Evolutionary conservation across 2,797 vertebrate genomes (phyloP), one percentile per base, ranked within the genome.

Genomic region (Pogonophryne albipinna): DNA sequence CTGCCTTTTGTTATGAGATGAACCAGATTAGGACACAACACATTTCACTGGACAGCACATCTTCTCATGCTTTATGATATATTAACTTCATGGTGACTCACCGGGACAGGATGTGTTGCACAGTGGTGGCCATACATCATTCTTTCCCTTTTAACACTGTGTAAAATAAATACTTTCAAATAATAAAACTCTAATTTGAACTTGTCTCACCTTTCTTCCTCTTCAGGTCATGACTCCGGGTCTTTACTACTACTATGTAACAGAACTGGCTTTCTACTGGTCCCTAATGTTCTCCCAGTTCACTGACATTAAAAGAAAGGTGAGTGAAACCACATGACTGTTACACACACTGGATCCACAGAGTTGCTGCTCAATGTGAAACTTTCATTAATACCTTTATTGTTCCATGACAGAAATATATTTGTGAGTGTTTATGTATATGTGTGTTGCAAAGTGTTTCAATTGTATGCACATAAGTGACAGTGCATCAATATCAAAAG

Each of bases 211-310:
- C 38, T 79, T n/a, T 71, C 27, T 85, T 3, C 83, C 27, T 57
- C 60, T 46, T 11, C 76, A 99, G 98, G 92, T 96, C 74, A 92
- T 99, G 86, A 96, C 95, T 63, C 87, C 95, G 45, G 96, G 94
- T n/a, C 92, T 99, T 88, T 98, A 97, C 93, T 93, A 94, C 92
- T 99, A 98, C 93, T 99, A 99, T 69, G 91, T 97, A 82, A 93
- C 92, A 82, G 95, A 99, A 82, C 92, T 99, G 94, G 95, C 97
- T 63, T 99, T 99, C 94, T 99, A 99, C 89, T 98, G 96, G 97
- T 98, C 98, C 34, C 96, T 99, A 55, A 96, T 99, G 97, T 99
- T 99, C 94, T 99, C 98, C 75, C 98, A 99, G 94, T 99, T 99
- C 95, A 98, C 87, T 67, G 98, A 99, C 93, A 97, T 99, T 90